phyloP scores from a whole-genome alignment of 2,797 vertebrate genomes.

The Galagoides demidoff region DNA sequence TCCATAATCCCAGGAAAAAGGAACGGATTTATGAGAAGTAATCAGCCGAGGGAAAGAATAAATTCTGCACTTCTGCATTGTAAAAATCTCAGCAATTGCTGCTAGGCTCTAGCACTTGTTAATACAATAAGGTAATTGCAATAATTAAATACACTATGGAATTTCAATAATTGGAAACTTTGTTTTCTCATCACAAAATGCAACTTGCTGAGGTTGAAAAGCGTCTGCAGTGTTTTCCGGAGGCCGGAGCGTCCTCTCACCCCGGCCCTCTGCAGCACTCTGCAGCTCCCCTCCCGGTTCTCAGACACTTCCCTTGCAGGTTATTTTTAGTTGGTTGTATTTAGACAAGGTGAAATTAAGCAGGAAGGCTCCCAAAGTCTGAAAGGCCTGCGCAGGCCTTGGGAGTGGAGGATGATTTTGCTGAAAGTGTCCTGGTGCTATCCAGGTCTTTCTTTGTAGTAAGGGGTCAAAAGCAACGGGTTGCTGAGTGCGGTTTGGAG shows the following conservation, averaged over 20 bases:
- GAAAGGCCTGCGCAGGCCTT: not conserved
- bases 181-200: constrained; percentile 82
- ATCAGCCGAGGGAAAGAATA: constrained; percentile 80
- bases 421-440: not conserved
- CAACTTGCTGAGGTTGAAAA: constrained; percentile 76
- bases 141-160: constrained; percentile 86
- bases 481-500: not conserved
- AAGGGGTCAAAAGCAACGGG: not conserved
- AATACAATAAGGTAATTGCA: constrained; percentile 87
- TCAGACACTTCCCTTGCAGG: constrained; percentile 50
- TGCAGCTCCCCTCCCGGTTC: not conserved
- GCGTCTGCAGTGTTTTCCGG: not conserved
- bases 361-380: constrained; percentile 68
- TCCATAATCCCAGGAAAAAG: constrained; percentile 70
- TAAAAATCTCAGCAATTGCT: constrained; percentile 76
- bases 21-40: constrained; percentile 78
- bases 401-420: not conserved
- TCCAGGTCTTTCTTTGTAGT: not conserved
- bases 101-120: constrained; percentile 76
- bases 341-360: constrained; percentile 74
- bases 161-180: constrained; percentile 85
- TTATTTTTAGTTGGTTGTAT: constrained; percentile 80
- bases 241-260: not conserved
- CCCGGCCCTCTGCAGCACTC: not conserved
- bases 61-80: constrained; percentile 79